Base-by-base conservation (phyloP, 2,888 invertebrate species). In the Epistrophe eligans region DNA sequence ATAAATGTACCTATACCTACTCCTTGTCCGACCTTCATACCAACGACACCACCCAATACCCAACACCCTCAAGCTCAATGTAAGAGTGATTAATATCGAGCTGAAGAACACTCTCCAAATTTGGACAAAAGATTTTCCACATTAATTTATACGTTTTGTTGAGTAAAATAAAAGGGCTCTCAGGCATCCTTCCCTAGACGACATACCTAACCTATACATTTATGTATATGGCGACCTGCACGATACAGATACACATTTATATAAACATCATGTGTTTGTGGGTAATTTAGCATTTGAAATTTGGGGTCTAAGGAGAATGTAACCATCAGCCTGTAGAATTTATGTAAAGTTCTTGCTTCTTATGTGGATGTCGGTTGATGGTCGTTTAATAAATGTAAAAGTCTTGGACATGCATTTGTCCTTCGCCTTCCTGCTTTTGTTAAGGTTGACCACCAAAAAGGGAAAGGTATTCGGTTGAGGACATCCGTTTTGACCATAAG, bases 401-500 rank as follows among this genome's bases (percentile, higher is more conserved):
- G 72, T 72, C 67, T 55, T 58, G 79, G 43, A 45, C 32, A 43
- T 15, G 35, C 38, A 55, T 77, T 52, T 83, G 73, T 73, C 60
- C 40, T 62, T 48, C 17, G 24, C 24, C 24, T 24, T 24, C 3
- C 24, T 24, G 2, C 73, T 70, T 62, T 11, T 43, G 10, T 58
- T 13, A 28, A 52, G 57, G 52, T 43, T 72, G 35, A 24, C 77
- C 84, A 38, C 84, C 74, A 81, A 85, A 85, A 66, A 58, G 70
- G 73, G 77, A 80, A 77, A 76, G 72, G 57, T 80, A 80, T 80
- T 84, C 45, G 80, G 77, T 50, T 77, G 45, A 81, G 73, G 73
- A 85, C 85, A 81, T 81, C 70, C 81, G 28, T 77, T 85, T 81
- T 45, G 64, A 74, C 81, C 85, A 81, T 77, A 81, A 85, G 85